Evolutionary conservation across 2,113 vertebrate genomes (phyloP).

Genomic region (Dascyllus trimaculatus): DNA sequence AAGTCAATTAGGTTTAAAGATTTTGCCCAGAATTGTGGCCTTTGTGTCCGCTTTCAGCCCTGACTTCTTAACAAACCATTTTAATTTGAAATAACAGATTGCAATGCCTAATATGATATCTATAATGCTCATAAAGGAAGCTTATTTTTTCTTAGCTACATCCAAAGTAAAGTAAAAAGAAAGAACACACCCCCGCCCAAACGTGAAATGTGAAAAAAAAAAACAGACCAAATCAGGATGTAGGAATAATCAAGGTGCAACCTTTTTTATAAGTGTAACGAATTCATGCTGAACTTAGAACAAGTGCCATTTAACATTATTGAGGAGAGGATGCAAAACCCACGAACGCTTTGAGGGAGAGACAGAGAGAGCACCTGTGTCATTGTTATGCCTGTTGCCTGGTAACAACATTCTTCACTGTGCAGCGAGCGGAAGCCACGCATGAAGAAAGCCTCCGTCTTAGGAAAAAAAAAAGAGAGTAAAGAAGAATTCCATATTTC

Average conservation of each 20-base stretch:
- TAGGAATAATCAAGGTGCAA: conserved; percentile 38
- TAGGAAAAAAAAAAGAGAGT: conserved; percentile 33
- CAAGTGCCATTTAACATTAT: conserved; percentile 75
- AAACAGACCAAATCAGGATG: conserved; percentile 27
- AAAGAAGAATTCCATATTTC: conserved; percentile 74
- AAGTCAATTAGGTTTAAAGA: not conserved
- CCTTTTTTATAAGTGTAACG: conserved; percentile 46
- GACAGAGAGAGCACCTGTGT: conserved; percentile 83
- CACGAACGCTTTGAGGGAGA: conserved; percentile 52
- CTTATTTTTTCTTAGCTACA: not conserved
- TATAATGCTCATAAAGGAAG: not conserved
- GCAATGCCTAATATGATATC: not conserved
- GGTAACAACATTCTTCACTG: conserved; percentile 84
- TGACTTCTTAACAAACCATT: not conserved
- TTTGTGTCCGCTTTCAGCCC: not conserved
- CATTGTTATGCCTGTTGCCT: conserved; percentile 90
- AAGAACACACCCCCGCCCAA: not conserved
- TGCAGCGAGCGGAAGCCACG: conserved; percentile 72
- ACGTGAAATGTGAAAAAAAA: not conserved
- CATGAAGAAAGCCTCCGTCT: conserved; percentile 77
- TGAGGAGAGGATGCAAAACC: conserved; percentile 59
- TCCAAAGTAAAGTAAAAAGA: conserved; percentile 3
- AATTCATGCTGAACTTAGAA: conserved; percentile 71
- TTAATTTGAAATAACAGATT: not conserved
- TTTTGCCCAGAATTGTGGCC: not conserved